These are phyloP conservation scores for Harpalus rufipes DNA, from an alignment of 2,888 invertebrate genomes.

Conservation along the genomic window DNA sequence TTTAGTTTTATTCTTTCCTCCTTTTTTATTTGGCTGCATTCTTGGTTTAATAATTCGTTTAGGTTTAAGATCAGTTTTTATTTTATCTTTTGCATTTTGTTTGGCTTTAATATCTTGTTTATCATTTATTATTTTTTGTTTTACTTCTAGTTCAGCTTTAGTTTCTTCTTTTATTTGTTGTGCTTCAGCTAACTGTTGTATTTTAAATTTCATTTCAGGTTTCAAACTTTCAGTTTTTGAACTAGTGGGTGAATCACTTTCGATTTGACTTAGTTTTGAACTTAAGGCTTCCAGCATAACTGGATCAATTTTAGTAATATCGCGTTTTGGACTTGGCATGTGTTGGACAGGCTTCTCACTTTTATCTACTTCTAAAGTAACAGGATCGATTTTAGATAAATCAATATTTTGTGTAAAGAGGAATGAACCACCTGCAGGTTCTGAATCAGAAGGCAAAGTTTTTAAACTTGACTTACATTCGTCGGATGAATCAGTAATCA, in stretches of 20 bases:
- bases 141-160: constrained; percentile 69
- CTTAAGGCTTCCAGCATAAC: constrained; percentile 84
- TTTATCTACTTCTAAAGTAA: constrained; percentile 86
- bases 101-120: constrained; percentile 69
- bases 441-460: constrained; percentile 72
- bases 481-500: constrained; percentile 78
- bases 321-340: constrained; percentile 84
- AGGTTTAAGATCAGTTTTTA: constrained; percentile 82
- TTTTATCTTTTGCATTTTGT: constrained; percentile 76
- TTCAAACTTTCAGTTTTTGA: constrained; percentile 85
- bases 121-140: constrained; percentile 69
- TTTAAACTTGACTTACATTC: constrained; percentile 79
- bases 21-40: constrained; percentile 81
- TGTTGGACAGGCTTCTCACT: constrained; percentile 81
- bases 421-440: constrained; percentile 82
- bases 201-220: constrained; percentile 72
- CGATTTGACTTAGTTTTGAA: constrained; percentile 86
- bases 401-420: constrained; percentile 88
- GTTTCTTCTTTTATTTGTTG: constrained; percentile 71
- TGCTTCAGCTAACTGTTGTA: constrained; percentile 56
- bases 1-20: constrained; percentile 83
- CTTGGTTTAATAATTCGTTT: constrained; percentile 83
- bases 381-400: constrained; percentile 85
- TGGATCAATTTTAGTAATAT: constrained; percentile 86
- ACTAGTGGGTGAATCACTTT: constrained; percentile 87